Percentiles rank a stretch among this genome's conserved stretches.
These are phyloP conservation scores for Hedychridium roseum DNA, from an alignment of 2,888 invertebrate genomes.

Conservation along the genomic window DNA sequence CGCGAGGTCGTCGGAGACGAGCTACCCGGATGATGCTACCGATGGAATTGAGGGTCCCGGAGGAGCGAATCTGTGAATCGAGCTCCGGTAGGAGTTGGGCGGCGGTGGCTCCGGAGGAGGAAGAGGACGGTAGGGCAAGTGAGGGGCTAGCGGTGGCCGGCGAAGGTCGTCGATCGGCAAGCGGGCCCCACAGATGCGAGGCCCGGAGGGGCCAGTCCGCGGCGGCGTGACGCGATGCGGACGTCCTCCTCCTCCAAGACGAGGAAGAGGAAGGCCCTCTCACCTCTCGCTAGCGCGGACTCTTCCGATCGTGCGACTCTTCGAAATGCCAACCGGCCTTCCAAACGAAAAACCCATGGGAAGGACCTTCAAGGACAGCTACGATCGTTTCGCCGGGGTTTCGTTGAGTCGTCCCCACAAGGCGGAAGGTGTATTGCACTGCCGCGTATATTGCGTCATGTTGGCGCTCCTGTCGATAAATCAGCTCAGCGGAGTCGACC, in stretches of 20 bases:
- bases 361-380: too few relatives aligned
- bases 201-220: slow-evolving; percentile 56
- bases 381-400: too few relatives aligned
- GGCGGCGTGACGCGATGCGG: slow-evolving; percentile 64
- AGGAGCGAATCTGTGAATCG: slow-evolving; percentile 20
- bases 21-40: too few relatives aligned
- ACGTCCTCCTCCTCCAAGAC: slow-evolving; percentile 55
- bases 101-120: slow-evolving; percentile 7
- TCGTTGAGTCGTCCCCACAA: too few relatives aligned
- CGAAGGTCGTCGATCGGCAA: slow-evolving; percentile 33
- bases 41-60: slow-evolving; percentile 37
- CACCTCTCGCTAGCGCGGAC: slow-evolving; percentile 31
- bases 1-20: slow-evolving; percentile 24
- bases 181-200: slow-evolving; percentile 60
- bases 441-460: too few relatives aligned
- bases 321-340: too few relatives aligned
- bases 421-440: too few relatives aligned
- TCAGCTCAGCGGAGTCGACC: too few relatives aligned
- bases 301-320: too few relatives aligned
- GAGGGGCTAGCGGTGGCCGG: neutral
- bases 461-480: too few relatives aligned
- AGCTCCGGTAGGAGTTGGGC: slow-evolving; percentile 9
- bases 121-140: slow-evolving; percentile 14
- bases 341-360: too few relatives aligned
- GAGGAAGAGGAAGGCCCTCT: slow-evolving; percentile 45